A percentile compares a stretch with the other conserved stretches of the same genome.
Evolutionary conservation across 2,113 vertebrate species (phyloP).

Genomic region (Mormyrus lacerda): DNA sequence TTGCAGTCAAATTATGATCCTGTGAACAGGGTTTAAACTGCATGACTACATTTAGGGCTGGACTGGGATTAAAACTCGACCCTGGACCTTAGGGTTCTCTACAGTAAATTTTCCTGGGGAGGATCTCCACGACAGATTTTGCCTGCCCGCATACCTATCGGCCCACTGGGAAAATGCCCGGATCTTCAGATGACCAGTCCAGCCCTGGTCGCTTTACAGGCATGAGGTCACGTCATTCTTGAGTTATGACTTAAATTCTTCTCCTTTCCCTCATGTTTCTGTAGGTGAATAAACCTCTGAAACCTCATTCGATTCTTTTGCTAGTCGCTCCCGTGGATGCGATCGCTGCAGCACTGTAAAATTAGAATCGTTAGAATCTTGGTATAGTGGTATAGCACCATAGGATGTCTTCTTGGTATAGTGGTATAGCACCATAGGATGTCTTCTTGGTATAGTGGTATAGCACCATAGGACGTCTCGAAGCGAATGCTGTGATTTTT

Average conservation of each 20-base stretch:
- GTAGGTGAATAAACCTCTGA: neutral
- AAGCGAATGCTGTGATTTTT: neutral
- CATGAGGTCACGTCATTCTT: neutral
- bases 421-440: neutral
- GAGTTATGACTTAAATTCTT: neutral
- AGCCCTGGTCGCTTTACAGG: neutral
- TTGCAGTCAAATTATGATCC: neutral
- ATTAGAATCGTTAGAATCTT: neutral
- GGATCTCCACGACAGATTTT: neutral
- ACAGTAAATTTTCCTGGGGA: neutral
- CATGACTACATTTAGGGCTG: neutral
- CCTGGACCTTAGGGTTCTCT: neutral
- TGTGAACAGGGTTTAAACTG: neutral
- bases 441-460: neutral
- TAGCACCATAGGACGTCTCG: neutral
- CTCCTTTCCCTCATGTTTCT: neutral
- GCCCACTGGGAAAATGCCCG: neutral
- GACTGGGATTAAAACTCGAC: neutral
- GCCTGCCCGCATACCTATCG: neutral
- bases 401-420: neutral
- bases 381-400: neutral
- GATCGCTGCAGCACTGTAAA: neutral
- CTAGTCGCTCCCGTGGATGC: neutral
- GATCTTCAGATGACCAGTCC: neutral
- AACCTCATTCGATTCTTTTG: neutral